These are phyloP conservation scores for Brachionus koreanus DNA, from an alignment of 1,140 invertebrate species.

Conservation along the genomic window DNA sequence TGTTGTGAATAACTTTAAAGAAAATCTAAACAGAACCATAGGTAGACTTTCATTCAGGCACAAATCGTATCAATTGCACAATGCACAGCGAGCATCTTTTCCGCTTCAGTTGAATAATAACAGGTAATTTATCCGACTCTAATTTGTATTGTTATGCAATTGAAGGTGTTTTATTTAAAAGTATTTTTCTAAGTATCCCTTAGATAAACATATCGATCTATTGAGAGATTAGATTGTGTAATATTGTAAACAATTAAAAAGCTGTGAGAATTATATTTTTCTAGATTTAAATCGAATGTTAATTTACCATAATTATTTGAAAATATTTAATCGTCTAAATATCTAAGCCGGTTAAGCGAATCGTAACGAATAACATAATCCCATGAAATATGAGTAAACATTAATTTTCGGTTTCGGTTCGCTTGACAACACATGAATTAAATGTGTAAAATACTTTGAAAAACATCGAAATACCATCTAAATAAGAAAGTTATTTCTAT, in stretches of 20 bases:
- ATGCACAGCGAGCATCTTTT: background rate
- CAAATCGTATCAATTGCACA: background rate
- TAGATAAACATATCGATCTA: background rate
- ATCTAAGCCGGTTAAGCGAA: conserved; percentile 13
- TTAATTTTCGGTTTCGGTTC: conserved; percentile 19
- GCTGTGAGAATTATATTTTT: background rate
- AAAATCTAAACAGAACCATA: background rate
- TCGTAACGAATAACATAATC: background rate
- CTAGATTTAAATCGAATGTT: background rate
- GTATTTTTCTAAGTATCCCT: background rate
- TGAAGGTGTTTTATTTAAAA: conserved; percentile 17
- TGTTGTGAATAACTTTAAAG: background rate
- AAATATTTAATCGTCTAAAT: conserved; percentile 13
- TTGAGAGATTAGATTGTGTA: background rate
- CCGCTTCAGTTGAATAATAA: background rate
- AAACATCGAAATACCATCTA: background rate
- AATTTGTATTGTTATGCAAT: background rate
- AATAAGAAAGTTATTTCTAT: background rate
- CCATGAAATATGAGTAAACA: conserved; percentile 14
- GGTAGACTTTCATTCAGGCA: background rate
- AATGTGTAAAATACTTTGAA: conserved; percentile 11
- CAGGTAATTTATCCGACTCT: conserved; percentile 3
- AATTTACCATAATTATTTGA: background rate
- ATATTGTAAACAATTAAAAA: conserved; percentile 8
- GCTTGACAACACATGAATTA: background rate